Percentiles rank a stretch among this genome's conserved stretches.
phyloP scores from a whole-genome alignment of 1,140 invertebrate genomes.

The Atta cephalotes region DNA sequence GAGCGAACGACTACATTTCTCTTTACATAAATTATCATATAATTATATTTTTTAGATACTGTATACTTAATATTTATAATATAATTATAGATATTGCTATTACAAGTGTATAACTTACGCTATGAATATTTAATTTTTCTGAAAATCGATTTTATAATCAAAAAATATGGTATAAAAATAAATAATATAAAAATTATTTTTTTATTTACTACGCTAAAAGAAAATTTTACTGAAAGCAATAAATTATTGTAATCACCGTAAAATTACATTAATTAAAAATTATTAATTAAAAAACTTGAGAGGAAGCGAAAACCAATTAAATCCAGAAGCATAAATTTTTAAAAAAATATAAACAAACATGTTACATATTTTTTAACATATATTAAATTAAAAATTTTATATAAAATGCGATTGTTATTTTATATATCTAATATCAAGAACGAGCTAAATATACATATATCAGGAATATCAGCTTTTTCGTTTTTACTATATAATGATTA shows the following conservation, averaged over 20 bases:
- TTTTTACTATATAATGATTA: background rate
- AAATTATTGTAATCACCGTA: background rate
- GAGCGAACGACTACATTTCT: background rate
- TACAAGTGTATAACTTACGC: background rate
- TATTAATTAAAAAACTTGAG: constrained; percentile 2
- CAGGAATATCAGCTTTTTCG: background rate
- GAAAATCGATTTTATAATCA: constrained; percentile 7
- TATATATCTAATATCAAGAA: background rate
- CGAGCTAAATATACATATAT: background rate
- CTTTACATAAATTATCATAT: background rate
- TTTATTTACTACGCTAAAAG: background rate
- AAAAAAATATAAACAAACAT: background rate
- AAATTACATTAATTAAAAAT: background rate
- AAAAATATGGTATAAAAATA: background rate
- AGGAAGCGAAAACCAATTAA: background rate
- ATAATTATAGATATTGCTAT: background rate
- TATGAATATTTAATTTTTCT: background rate
- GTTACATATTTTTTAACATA: background rate
- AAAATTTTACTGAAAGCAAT: background rate
- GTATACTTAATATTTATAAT: background rate
- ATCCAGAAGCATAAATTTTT: background rate
- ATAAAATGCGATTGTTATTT: background rate
- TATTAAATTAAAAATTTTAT: background rate
- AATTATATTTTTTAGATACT: background rate
- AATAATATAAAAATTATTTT: background rate